Evolutionary conservation across 2,888 invertebrate genomes (phyloP).

Genomic region (Agrotis exclamationis): DNA sequence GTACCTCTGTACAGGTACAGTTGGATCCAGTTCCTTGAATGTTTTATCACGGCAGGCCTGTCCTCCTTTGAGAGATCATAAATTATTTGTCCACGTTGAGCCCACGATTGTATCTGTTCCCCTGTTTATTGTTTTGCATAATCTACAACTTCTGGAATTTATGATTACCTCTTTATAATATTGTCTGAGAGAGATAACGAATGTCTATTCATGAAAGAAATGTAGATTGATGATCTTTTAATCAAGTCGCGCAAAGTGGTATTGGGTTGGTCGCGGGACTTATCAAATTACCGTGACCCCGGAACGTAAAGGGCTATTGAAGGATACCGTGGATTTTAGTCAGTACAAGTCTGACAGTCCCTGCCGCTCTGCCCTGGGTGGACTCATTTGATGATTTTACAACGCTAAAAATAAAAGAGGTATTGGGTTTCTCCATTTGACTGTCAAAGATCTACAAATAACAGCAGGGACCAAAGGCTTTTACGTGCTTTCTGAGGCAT

Average conservation of each 20-base stretch:
- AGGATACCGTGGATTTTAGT: no score
- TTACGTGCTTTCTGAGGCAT: no score
- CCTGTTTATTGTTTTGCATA: conserved; percentile 50
- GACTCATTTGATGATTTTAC: no score
- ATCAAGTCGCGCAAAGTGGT: not conserved
- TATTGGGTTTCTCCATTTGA: not conserved
- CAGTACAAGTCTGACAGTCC: no score
- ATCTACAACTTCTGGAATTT: conserved; percentile 45
- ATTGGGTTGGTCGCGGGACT: no score
- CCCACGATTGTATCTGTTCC: conserved; percentile 50
- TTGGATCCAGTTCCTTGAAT: conserved; percentile 62
- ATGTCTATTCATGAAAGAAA: not conserved
- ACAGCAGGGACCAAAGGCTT: no score
- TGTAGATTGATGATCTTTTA: not conserved
- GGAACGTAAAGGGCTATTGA: no score
- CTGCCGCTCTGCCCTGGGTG: no score
- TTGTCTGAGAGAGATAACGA: not conserved
- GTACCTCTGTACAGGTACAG: not conserved
- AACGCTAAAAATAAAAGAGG: no score
- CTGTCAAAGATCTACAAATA: no score
- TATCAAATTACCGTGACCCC: no score
- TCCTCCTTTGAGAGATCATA: conserved; percentile 69
- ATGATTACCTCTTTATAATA: not conserved
- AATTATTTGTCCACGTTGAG: conserved; percentile 69
- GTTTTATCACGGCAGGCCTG: conserved; percentile 69